These are phyloP conservation scores for Artibeus lituratus DNA, from an alignment of 2,797 vertebrate genomes.

Conservation along the genomic window DNA sequence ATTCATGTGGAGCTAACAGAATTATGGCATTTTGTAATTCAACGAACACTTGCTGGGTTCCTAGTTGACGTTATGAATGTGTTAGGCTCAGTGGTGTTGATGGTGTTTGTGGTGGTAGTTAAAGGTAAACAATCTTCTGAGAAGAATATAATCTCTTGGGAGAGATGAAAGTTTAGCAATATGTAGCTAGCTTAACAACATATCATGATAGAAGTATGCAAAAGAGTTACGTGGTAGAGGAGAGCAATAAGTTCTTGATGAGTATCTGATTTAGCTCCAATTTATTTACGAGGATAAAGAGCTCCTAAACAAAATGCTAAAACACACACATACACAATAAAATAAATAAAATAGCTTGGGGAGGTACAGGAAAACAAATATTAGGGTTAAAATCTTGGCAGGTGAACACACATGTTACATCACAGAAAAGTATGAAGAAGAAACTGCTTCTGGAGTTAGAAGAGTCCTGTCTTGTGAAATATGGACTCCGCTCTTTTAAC, in stretches of 20 bases:
- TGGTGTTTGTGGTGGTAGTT: background rate
- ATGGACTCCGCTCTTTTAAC: background rate
- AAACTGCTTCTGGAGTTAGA: background rate
- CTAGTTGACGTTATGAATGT: background rate
- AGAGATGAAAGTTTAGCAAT: background rate
- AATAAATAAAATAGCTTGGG: background rate
- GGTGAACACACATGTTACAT: background rate
- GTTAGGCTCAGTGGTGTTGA: too few species aligned
- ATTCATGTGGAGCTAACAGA: background rate
- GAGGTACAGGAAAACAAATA: background rate
- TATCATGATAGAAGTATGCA: background rate
- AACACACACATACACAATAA: background rate
- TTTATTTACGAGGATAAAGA: background rate
- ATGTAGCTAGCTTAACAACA: background rate
- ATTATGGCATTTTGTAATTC: background rate
- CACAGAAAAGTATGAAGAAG: background rate
- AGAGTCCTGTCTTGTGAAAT: background rate
- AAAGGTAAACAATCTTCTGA: background rate
- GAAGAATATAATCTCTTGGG: background rate
- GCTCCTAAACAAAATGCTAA: background rate
- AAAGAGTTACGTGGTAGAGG: background rate
- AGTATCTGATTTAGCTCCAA: background rate
- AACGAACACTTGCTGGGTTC: background rate
- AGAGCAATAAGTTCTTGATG: background rate
- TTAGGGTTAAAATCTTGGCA: background rate